Base-by-base conservation (phyloP, 1,140 invertebrate species). In the Rhyzopertha dominica region DNA sequence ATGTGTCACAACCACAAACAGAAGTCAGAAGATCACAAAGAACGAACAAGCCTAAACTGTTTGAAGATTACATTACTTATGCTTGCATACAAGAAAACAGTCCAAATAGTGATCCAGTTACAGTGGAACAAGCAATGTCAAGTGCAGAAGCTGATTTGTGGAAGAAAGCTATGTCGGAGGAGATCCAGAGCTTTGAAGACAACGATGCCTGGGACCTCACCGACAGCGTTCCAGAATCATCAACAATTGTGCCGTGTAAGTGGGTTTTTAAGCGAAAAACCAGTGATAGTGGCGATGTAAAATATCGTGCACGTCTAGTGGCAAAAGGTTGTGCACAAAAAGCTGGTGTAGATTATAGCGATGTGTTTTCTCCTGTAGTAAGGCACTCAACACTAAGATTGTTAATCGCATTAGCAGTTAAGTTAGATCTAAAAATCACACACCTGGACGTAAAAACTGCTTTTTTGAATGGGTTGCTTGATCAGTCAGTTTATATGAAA, bases 391-490 rank as follows among this genome's bases (percentile, higher is more conserved):
- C 24, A 5, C 43, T 56, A 36, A 49, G 54, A 43, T 22, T 59
- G 12, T 45, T 62, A 16, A 37, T 60, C 31, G 57, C 51, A 7
- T 42, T 61, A 29, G 41, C 60, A 22, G 51, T 54, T 23, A 44
- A 56, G 17, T 52, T 56, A 43, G 42, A 51, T 36, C 42, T 60
- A 43, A 43, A 47, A 7, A 50, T 61, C 3, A 35, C 12, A 3
- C 57, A 67, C 43, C 47, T 66, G 23, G 65, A 68, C 54, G 60
- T 69, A 13, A 51, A 47, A 13, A 69, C 66, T n/a, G 67, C 65
- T 7, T 71, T 63, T 47, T 49, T 69, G 14, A 58, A 67, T 49
- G 58, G 59, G 9, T 36, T 46, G 12, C 43, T 70, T 29, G 36
- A 58, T 16, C 60, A 68, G 54, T 53, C 46, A 38, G 51, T 68